These are phyloP conservation scores for Triplophysa rosa DNA, from an alignment of 2,113 vertebrate species.

Conservation along the genomic window DNA sequence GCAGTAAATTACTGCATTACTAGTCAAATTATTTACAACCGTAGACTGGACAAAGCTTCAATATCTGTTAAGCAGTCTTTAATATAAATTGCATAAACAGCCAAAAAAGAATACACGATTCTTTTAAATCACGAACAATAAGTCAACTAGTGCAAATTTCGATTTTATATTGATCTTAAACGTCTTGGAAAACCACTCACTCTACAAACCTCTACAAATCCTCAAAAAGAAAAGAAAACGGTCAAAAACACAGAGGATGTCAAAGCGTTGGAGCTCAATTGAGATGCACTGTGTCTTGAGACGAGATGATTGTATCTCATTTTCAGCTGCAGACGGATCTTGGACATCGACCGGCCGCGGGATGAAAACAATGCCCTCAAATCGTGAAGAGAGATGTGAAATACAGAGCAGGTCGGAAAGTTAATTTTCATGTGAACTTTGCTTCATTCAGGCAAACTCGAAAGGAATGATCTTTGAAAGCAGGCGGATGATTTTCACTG, in stretches of 20 bases:
- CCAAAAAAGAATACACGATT: no score
- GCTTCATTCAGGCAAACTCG: slow-evolving; percentile 12
- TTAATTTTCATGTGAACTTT: slow-evolving; percentile 10
- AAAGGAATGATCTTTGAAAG: slow-evolving; percentile 7
- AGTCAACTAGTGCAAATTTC: no score
- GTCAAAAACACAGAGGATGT: neutral
- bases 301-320: slow-evolving; percentile 24
- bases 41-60: no score
- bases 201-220: neutral
- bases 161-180: neutral
- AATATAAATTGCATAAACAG: no score
- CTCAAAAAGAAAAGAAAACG: neutral
- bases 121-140: no score
- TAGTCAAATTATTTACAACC: no score
- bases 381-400: neutral
- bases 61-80: no score
- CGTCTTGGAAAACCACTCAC: no score
- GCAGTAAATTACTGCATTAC: no score
- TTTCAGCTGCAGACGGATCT: slow-evolving; percentile 6
- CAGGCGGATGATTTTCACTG: slow-evolving; percentile 13
- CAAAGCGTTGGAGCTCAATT: neutral
- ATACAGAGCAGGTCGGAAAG: slow-evolving; percentile 1
- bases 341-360: slow-evolving; percentile 17
- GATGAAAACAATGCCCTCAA: slow-evolving; percentile 18
- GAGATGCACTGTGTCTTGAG: slow-evolving; percentile 7